These are phyloP conservation scores for Epistrophella euchroma DNA, from an alignment of 2,888 invertebrate species.

Conservation along the genomic window DNA sequence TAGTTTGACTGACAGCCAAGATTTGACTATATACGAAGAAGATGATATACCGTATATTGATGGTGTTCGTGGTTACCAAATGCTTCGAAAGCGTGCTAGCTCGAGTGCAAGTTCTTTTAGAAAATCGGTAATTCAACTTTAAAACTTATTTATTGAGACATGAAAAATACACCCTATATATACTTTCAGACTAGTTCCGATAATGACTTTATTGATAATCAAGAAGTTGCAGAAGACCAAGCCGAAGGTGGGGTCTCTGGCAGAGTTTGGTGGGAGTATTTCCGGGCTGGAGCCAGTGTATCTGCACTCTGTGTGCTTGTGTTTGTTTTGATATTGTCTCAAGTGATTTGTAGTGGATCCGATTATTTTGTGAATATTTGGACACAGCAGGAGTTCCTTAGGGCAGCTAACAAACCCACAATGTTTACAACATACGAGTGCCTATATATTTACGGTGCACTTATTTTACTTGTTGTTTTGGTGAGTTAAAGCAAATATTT, in stretches of 20 bases:
- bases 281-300: constrained; percentile 85
- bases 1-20: constrained; percentile 63
- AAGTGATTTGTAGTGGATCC: constrained; percentile 85
- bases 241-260: constrained; percentile 83
- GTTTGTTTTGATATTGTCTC: constrained; percentile 85
- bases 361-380: constrained; percentile 88
- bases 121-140: constrained; percentile 79
- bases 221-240: constrained; percentile 82
- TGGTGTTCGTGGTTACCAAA: constrained; percentile 81
- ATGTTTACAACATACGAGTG: constrained; percentile 81
- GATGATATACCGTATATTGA: constrained; percentile 84
- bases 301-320: constrained; percentile 84
- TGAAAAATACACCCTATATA: not conserved
- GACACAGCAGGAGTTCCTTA: constrained; percentile 83
- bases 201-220: constrained; percentile 77
- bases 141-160: not conserved
- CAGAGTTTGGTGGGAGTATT: constrained; percentile 84
- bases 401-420: constrained; percentile 79
- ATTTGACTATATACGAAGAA: constrained; percentile 79
- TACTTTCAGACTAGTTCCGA: constrained; percentile 79
- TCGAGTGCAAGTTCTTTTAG: constrained; percentile 78
- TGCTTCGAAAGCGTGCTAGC: constrained; percentile 78
- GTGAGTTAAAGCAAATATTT: constrained; percentile 77
- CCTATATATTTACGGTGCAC: constrained; percentile 82
- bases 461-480: constrained; percentile 82